Evolutionary conservation across 2,888 invertebrate species (phyloP), one percentile per base, ranked within the genome.

Genomic region (Drosophila tripunctata): DNA sequence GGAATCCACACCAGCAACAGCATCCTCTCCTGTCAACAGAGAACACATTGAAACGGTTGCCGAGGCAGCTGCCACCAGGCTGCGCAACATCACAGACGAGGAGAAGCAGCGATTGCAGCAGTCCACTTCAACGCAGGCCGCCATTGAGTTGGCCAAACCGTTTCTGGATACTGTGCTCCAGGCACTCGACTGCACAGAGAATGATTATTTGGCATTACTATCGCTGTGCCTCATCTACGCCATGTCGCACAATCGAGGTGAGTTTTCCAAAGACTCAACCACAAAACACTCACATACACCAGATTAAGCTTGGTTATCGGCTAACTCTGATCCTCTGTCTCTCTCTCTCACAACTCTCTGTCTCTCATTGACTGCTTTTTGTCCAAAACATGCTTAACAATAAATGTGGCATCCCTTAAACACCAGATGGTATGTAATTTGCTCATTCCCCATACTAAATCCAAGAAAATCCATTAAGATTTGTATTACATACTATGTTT

Each of bases 201-300:
- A 98, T 91, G 99, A 99, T 92, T 99, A 99, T 90, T 94, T 96
- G 41, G 95, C 98, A 4, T 92, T 99, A 63, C 97, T 99, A 90
- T 95, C 96, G 3, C 93, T 99, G 12, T 97, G 98, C 91, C 93
- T 99, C 63, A 93, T 99, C 35, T 98, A 98, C 91, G 98, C 99
- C 10, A 94, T 99, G 91, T 96, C 96, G 64, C 96, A 96, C 90
- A 99, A 99, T 92, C 94, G 94, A 94, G 98, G 99, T 98, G 92
- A 92, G 92, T 85, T 56, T 14, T 21, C 12, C 2, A 21, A 19
- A 4, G 19, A 64, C 47, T 67, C 56, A 50, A 27, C 3, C 45
- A 41, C n/a, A 8, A 15, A 47, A 15, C 43, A n/a, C n/a, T n/a
- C n/a, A n/a, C n/a, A n/a, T n/a, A n/a, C n/a, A n/a, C n/a, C n/a